A percentile compares a stretch with the other conserved stretches of the same genome.
These are phyloP conservation scores for Ctenopoma kingsleyae DNA, from an alignment of 2,797 vertebrate genomes.

Conservation along the genomic window DNA sequence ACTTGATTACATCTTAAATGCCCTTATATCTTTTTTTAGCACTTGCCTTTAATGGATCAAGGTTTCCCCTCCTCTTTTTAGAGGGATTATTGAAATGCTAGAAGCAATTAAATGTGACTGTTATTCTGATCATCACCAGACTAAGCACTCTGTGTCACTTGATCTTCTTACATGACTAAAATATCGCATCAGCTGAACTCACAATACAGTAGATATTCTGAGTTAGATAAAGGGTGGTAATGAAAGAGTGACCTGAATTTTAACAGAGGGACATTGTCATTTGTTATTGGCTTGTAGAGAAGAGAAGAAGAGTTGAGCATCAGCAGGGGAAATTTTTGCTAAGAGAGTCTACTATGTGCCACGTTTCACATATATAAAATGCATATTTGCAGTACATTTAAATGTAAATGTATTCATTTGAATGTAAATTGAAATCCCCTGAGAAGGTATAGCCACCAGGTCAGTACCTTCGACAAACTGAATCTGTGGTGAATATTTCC, in stretches of 20 bases:
- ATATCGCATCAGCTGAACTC: conserved; percentile 67
- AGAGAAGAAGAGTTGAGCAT: conserved; percentile 32
- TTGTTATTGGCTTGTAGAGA: conserved; percentile 34
- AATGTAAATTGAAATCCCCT: too few relatives aligned
- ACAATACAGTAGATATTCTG: conserved; percentile 38
- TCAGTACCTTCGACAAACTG: too few relatives aligned
- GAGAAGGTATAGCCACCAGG: too few relatives aligned
- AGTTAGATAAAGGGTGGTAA: conserved; percentile 51
- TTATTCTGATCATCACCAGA: conserved; percentile 59
- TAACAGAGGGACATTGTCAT: conserved; percentile 56
- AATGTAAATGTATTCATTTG: too few relatives aligned
- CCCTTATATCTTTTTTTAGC: not conserved
- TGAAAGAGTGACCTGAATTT: conserved; percentile 68
- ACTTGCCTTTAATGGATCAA: not conserved
- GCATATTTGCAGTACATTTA: not conserved
- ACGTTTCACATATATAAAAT: conserved; percentile 17
- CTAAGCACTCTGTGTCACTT: conserved; percentile 51
- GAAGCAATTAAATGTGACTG: conserved; percentile 50
- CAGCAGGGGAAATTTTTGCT: conserved; percentile 9
- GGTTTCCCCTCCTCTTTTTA: conserved; percentile 11
- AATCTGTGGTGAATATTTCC: too few relatives aligned
- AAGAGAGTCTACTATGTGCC: conserved; percentile 16
- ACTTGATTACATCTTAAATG: not conserved
- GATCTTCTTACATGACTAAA: conserved; percentile 60
- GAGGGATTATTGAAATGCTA: conserved; percentile 47